A percentile compares a stretch with the other conserved stretches of the same genome.
phyloP scores from a whole-genome alignment of 2,797 vertebrate species.

The Falco peregrinus region DNA sequence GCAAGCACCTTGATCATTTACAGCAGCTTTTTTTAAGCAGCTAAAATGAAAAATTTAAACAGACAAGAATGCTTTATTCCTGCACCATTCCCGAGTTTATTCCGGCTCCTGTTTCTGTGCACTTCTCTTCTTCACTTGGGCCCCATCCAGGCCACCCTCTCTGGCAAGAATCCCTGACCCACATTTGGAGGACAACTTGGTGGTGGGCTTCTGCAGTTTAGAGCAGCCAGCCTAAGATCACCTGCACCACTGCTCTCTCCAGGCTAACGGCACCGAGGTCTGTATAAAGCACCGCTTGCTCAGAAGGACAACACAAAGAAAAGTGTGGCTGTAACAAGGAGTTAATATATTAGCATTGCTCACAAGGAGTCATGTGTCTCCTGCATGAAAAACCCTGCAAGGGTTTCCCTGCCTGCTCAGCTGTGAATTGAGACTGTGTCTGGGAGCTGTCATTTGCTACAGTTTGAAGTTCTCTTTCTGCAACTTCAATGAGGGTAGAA shows the following conservation, averaged over 20 bases:
- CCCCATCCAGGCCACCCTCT: neutral
- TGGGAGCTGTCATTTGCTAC: neutral
- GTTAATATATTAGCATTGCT: neutral
- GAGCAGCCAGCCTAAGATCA: neutral
- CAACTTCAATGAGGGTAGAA: neutral
- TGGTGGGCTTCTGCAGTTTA: neutral
- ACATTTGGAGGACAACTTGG: neutral
- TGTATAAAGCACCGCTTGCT: neutral
- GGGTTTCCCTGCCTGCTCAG: neutral
- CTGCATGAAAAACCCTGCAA: slow-evolving; percentile 5
- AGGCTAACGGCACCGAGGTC: neutral
- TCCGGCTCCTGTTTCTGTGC: neutral
- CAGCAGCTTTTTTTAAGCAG: slow-evolving; percentile 3
- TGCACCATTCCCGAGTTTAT: neutral
- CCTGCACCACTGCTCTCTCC: neutral
- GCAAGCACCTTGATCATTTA: neutral
- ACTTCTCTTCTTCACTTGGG: neutral
- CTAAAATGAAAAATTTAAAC: neutral
- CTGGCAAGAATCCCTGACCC: neutral
- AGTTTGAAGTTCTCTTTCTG: neutral
- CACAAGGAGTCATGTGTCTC: neutral
- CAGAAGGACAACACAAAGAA: neutral
- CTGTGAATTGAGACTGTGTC: neutral
- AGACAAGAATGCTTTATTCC: neutral
- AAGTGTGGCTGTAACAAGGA: neutral